phyloP scores from a whole-genome alignment of 1,140 invertebrate species.

The Linepithema humile region DNA sequence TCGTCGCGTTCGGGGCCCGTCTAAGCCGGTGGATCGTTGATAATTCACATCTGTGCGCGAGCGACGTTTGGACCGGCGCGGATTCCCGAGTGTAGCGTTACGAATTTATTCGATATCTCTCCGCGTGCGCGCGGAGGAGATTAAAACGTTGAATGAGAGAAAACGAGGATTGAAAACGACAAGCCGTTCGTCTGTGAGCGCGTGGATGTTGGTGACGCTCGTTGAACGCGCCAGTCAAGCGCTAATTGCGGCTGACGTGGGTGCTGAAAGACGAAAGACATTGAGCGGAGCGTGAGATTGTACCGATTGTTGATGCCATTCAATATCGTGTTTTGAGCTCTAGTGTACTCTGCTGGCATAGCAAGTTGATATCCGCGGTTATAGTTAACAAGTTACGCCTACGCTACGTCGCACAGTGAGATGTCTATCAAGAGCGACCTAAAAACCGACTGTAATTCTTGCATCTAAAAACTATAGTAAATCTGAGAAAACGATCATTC shows the following conservation, averaged over 20 bases:
- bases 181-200: background rate
- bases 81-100: constrained; percentile 23
- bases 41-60: constrained; percentile 65
- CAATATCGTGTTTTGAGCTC: constrained; percentile 60
- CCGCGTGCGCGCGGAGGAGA: background rate
- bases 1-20: background rate
- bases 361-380: constrained; percentile 37
- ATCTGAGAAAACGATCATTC: background rate
- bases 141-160: constrained; percentile 9
- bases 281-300: constrained; percentile 59
- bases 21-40: constrained; percentile 47
- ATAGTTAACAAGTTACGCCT: constrained; percentile 50
- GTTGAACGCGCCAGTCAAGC: background rate
- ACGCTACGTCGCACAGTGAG: constrained; percentile 27
- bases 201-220: constrained; percentile 9
- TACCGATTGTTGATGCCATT: background rate
- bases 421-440: background rate
- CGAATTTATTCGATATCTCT: constrained; percentile 56
- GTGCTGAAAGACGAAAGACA: constrained; percentile 68
- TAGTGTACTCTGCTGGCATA: constrained; percentile 43
- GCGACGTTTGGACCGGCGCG: background rate
- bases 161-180: background rate
- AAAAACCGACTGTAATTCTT: background rate
- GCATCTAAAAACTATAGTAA: background rate
- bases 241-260: constrained; percentile 60